Base-by-base conservation (phyloP, 2,797 vertebrate genomes). In the Percopsis omiscomaycus region DNA sequence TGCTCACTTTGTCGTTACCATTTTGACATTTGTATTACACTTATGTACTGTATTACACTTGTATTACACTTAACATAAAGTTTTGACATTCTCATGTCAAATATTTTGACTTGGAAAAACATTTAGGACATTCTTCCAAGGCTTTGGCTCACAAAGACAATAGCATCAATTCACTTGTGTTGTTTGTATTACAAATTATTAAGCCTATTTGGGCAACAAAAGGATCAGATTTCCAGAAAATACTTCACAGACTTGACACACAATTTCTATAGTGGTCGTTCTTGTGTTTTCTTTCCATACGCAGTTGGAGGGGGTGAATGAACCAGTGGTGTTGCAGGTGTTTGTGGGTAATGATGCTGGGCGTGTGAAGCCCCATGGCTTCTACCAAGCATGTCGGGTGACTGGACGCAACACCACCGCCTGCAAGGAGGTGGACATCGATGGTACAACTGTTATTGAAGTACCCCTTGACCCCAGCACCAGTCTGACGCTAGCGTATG, bases 301-400 rank as follows among this genome's bases (percentile, higher is more conserved):
- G 59, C 90, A 99, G 98, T 89, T 99, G 88, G 97, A 98, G 84
- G 97, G 97, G 49, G 93, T 97, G 85, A 98, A 92, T 8, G 96
- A 99, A 74, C 92, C 94, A 0, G 97, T 96, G 80, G 90, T 96
- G 72, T 90, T 99, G 78, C 97, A 98, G 77, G 94, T 99, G 46
- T 99, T 99, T 68, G 97, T 99, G 74, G 96, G 95, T n/a, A 98
- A 96, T 0, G 98, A 99, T 75, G 89, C 95, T 0, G 98, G 97
- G 1, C 94, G 98, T 1, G 96, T 98, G 81, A 99, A 97, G 80
- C 98, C 98, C 0, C 98, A 99, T 15, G 97, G 98, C 28, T 99
- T 99, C 92, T 99, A 99, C 88, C 98, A 99, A 89, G 97, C 98
- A 29, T 99, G 98, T 83, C 90, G 94, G 58, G 97, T 99, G 12